phyloP scores from a whole-genome alignment of 2,888 invertebrate species.

The Callyntrura guangdongensis region DNA sequence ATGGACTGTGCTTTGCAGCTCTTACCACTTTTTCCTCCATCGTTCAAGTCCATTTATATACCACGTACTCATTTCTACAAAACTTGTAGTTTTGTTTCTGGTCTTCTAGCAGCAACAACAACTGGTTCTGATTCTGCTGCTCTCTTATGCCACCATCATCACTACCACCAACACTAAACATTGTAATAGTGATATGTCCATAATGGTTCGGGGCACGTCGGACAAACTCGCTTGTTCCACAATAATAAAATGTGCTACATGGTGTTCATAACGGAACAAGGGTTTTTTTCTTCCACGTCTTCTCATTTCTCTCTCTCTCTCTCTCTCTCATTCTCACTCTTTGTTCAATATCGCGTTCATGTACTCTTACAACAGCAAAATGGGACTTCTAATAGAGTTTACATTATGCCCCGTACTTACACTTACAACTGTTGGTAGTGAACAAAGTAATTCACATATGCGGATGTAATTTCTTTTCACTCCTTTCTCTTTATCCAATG shows the following conservation, averaged over 20 bases:
- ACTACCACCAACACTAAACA: not conserved
- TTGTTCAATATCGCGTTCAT: not conserved
- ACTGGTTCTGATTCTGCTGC: constrained; percentile 42
- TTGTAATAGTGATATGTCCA: constrained; percentile 37
- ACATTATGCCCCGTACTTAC: not conserved
- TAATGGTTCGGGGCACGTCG: constrained; percentile 58
- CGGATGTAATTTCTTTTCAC: constrained; percentile 50
- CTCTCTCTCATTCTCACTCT: constrained; percentile 3
- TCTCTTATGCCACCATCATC: not conserved
- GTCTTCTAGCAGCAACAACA: constrained; percentile 53
- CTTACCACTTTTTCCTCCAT: not conserved
- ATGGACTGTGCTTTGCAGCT: not conserved
- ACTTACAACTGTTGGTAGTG: not conserved
- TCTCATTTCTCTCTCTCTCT: not conserved
- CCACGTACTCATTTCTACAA: not conserved
- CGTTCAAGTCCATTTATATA: constrained; percentile 9
- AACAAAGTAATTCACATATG: constrained; percentile 30
- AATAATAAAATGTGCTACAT: constrained; percentile 41
- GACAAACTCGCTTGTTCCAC: constrained; percentile 25
- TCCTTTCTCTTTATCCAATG: not conserved
- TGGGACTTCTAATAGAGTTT: too few relatives aligned
- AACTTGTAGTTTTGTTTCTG: constrained; percentile 42
- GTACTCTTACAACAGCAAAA: not conserved
- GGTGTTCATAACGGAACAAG: constrained; percentile 47
- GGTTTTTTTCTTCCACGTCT: constrained; percentile 28